Evolutionary conservation across 2,888 invertebrate genomes (phyloP).

Genomic region (Schrankia costaestrigalis): DNA sequence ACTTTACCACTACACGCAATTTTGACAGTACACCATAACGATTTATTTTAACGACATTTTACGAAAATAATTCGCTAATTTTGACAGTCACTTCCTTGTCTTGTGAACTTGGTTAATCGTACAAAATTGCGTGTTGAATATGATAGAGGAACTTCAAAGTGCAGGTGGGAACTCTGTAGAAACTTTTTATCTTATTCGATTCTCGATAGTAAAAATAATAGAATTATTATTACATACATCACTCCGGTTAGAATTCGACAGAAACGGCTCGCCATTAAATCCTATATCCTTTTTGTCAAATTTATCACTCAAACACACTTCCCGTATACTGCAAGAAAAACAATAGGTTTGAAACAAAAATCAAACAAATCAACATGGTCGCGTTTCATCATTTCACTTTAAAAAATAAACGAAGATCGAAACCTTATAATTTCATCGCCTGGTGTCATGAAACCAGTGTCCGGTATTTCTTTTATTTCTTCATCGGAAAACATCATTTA

Average conservation of each 20-base stretch:
- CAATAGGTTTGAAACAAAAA: constrained; percentile 29
- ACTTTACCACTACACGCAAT: too few species aligned
- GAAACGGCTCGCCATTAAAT: constrained; percentile 49
- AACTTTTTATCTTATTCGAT: too few species aligned
- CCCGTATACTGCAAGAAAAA: constrained; percentile 57
- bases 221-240: constrained; percentile 50
- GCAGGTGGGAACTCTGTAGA: too few species aligned
- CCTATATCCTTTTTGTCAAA: constrained; percentile 62
- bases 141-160: too few species aligned
- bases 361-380: constrained; percentile 51
- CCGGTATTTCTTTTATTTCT: constrained; percentile 71
- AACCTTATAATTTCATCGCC: constrained; percentile 76
- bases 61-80: too few species aligned
- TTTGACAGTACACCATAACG: too few species aligned
- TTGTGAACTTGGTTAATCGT: too few species aligned
- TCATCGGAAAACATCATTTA: constrained; percentile 77
- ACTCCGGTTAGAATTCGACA: constrained; percentile 51
- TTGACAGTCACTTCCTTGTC: too few species aligned
- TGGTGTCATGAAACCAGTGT: constrained; percentile 62
- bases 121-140: too few species aligned
- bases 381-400: constrained; percentile 37
- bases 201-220: not conserved
- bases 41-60: too few species aligned
- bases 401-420: constrained; percentile 38
- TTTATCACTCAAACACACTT: constrained; percentile 70